Percentiles rank a stretch among this genome's conserved stretches.
phyloP scores from a whole-genome alignment of 2,113 vertebrate species.

The Podocnemis expansa region DNA sequence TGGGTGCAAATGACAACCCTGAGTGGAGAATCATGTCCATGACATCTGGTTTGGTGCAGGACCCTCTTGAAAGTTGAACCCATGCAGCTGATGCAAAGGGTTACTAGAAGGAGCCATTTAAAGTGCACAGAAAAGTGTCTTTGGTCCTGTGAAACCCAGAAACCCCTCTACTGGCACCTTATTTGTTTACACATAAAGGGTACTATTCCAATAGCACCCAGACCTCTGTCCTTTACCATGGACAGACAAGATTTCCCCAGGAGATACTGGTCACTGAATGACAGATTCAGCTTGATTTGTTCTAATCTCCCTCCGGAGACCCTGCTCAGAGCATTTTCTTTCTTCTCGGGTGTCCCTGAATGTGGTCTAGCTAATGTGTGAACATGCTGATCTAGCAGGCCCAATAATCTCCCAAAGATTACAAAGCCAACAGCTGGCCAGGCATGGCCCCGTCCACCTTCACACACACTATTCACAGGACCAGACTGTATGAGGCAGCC shows the following conservation, averaged over 20 bases:
- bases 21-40: background rate
- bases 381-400: background rate
- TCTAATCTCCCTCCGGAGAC: too few relatives aligned
- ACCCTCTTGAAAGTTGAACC: background rate
- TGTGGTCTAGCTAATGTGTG: background rate
- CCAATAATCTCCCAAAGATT: background rate
- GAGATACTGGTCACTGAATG: background rate
- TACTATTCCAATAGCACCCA: background rate
- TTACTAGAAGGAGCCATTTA: background rate
- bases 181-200: background rate
- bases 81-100: background rate
- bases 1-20: background rate
- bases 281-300: background rate
- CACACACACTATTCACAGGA: background rate
- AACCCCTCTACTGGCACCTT: background rate
- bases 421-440: background rate
- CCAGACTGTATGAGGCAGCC: background rate
- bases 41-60: background rate
- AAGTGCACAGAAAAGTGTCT: background rate
- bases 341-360: background rate
- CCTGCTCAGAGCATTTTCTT: too few relatives aligned
- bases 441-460: background rate
- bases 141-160: background rate
- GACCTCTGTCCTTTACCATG: background rate
- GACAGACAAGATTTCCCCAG: background rate